Percentiles rank a stretch among this genome's conserved stretches.
Evolutionary conservation across 2,888 invertebrate species (phyloP).

Genomic region (Galerucella pusilla): DNA sequence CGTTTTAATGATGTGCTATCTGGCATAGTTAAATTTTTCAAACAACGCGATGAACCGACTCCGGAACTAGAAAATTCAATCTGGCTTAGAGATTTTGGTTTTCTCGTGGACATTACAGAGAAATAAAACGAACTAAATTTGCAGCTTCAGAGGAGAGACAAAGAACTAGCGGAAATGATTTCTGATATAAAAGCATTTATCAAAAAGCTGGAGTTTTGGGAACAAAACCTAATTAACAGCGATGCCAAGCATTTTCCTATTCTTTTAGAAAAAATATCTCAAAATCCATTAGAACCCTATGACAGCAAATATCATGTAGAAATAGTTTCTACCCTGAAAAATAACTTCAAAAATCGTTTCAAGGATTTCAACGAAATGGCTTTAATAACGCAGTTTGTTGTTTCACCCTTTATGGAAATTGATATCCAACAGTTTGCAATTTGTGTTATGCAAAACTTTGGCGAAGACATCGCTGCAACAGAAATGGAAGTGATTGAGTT

Average conservation of each 20-base stretch:
- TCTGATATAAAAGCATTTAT: constrained; percentile 14
- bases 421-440: no score
- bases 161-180: constrained; percentile 21
- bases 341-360: constrained; percentile 4
- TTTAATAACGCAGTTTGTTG: no score
- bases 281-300: constrained; percentile 15
- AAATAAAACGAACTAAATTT: background rate
- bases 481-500: constrained; percentile 10
- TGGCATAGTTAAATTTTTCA: constrained; percentile 1
- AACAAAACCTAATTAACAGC: constrained; percentile 4
- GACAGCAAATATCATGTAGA: background rate
- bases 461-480: no score
- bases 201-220: constrained; percentile 4
- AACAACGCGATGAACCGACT: constrained; percentile 25
- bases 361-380: no score
- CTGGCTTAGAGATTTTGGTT: constrained; percentile 13
- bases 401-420: no score
- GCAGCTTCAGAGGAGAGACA: constrained; percentile 18
- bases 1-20: constrained; percentile 14
- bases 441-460: constrained; percentile 13
- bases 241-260: constrained; percentile 14
- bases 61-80: constrained; percentile 17
- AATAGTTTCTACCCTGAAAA: background rate
- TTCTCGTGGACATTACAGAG: no score
- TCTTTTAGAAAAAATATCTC: constrained; percentile 4